Conservation (phyloP, 2,888 invertebrate species). For the Sphaerophoria taeniata region DNA sequence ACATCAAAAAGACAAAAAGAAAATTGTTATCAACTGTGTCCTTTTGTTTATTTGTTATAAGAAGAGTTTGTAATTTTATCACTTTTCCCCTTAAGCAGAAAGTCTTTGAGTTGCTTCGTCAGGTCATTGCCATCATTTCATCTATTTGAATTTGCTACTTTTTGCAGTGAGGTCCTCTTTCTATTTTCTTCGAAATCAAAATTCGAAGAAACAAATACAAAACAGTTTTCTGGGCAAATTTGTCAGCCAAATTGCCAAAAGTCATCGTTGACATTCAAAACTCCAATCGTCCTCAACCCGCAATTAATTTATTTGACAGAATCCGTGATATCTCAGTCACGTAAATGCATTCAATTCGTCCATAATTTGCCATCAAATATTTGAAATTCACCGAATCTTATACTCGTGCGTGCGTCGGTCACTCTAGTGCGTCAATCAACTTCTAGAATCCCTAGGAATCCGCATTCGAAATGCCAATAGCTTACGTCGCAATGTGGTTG, state of each 20-base stretch:
- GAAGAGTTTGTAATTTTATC: neutral
- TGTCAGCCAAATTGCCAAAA: no score
- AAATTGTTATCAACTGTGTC: neutral
- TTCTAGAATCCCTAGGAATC: neutral
- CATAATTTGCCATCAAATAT: conserved; percentile 5
- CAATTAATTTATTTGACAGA: conserved; percentile 1
- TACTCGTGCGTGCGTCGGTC: neutral
- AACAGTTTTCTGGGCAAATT: no score
- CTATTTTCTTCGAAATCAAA: no score
- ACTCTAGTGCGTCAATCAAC: neutral
- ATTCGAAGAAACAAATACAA: no score
- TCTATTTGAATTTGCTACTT: no score
- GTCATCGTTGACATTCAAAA: no score
- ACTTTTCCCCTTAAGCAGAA: neutral
- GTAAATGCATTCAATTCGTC: neutral
- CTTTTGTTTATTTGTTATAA: neutral
- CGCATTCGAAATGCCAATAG: neutral
- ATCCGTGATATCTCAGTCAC: conserved; percentile 21
- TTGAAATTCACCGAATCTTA: conserved; percentile 11
- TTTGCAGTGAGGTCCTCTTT: no score
- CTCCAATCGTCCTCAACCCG: no score
- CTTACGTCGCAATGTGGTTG: conserved; percentile 12
- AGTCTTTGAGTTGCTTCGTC: no score
- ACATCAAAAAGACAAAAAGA: neutral
- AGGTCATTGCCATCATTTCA: no score